Evolutionary conservation across 2,888 invertebrate species (phyloP).

Genomic region (Glaucopsyche alexis): DNA sequence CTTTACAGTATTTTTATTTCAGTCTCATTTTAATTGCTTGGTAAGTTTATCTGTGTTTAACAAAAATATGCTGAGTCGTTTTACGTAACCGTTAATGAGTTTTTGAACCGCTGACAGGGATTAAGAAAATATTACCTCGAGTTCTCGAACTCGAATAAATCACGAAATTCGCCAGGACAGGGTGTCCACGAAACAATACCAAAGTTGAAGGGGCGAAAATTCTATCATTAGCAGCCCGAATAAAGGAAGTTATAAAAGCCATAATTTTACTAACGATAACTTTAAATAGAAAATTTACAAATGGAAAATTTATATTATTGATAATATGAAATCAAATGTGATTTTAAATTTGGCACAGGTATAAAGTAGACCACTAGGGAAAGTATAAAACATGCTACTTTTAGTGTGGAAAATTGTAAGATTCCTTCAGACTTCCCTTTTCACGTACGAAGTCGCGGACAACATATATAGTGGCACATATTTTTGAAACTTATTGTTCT

Average conservation of each 20-base stretch:
- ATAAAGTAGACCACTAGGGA: too few species aligned
- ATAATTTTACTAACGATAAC: neutral
- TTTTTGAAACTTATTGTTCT: too few species aligned
- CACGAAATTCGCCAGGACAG: slow-evolving; percentile 9
- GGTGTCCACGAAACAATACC: neutral
- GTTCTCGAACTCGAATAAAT: slow-evolving; percentile 33
- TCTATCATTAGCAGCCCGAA: neutral
- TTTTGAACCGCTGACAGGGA: slow-evolving; percentile 58
- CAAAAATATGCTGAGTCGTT: slow-evolving; percentile 69
- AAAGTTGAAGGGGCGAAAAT: neutral
- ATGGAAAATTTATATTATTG: too few species aligned
- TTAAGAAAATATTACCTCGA: slow-evolving; percentile 40
- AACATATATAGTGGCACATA: too few species aligned
- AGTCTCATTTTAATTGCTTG: neutral
- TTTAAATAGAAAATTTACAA: too few species aligned
- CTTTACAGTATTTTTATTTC: too few species aligned
- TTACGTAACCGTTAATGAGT: slow-evolving; percentile 70
- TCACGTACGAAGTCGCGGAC: too few species aligned
- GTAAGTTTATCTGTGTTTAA: slow-evolving; percentile 45
- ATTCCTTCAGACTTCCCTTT: too few species aligned
- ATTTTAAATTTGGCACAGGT: too few species aligned
- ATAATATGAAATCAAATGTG: too few species aligned
- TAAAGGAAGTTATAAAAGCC: neutral
- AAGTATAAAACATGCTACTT: too few species aligned
- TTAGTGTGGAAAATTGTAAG: too few species aligned